Evolutionary conservation across 2,888 invertebrate species (phyloP).

Genomic region (Drosophila rubida): DNA sequence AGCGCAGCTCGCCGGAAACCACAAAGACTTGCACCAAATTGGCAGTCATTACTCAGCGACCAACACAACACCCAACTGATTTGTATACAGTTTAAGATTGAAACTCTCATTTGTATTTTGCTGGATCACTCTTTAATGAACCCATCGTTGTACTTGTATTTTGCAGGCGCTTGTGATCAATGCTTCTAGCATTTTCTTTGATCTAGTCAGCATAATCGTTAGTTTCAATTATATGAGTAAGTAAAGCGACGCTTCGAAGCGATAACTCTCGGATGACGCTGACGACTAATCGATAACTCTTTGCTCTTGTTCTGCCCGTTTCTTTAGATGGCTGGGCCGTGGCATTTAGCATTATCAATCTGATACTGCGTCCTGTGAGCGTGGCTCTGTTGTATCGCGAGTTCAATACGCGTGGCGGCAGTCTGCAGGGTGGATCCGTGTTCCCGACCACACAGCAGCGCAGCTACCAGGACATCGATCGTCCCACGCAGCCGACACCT

Average conservation of each 20-base stretch:
- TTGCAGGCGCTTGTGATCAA: conserved; percentile 84
- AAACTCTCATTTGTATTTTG: not conserved
- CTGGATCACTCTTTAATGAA: too few relatives aligned
- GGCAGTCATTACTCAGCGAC: not conserved
- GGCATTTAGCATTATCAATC: conserved; percentile 83
- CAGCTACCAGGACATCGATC: conserved; percentile 85
- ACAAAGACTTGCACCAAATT: not conserved
- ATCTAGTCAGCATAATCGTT: conserved; percentile 83
- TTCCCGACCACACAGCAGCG: conserved; percentile 84
- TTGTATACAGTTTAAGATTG: too few relatives aligned
- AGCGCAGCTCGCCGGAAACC: not conserved
- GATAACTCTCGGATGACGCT: too few relatives aligned
- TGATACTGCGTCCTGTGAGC: conserved; percentile 82
- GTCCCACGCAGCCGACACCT: conserved; percentile 83
- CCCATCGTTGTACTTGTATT: conserved; percentile 10
- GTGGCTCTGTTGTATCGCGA: conserved; percentile 83
- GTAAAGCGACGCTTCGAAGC: conserved; percentile 61
- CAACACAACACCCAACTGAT: too few relatives aligned
- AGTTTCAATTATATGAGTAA: conserved; percentile 83
- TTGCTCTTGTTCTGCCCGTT: too few relatives aligned
- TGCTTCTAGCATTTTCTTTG: conserved; percentile 84
- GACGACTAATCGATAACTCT: not conserved
- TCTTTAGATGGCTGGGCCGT: conserved; percentile 83
- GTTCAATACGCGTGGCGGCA: conserved; percentile 83
- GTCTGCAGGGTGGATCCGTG: conserved; percentile 79